Evolutionary conservation across 2,113 vertebrate species (phyloP).

Genomic region (Prunella himalayana): DNA sequence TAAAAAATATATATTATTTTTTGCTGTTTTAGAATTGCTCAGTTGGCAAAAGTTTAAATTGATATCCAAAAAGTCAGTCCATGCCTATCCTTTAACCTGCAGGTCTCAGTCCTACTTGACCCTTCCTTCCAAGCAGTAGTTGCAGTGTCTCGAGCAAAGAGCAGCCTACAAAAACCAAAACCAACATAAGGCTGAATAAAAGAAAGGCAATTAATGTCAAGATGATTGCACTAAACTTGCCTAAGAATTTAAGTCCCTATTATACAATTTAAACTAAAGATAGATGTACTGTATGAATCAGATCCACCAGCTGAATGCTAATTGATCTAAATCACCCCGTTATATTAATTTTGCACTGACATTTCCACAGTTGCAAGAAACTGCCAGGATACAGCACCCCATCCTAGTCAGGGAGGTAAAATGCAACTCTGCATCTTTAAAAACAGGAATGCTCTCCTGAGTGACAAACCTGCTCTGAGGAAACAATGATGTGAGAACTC

Average conservation of each 20-base stretch:
- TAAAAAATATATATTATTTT: neutral
- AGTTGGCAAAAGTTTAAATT: neutral
- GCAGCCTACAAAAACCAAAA: neutral
- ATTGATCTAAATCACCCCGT: slow-evolving; percentile 8
- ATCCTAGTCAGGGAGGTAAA: neutral
- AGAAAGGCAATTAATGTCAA: slow-evolving; percentile 55
- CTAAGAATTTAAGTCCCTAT: slow-evolving; percentile 2
- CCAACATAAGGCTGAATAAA: neutral
- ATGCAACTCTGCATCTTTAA: neutral
- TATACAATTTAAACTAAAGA: slow-evolving; percentile 39
- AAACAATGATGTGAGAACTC: neutral
- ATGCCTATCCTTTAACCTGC: neutral
- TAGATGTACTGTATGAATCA: slow-evolving; percentile 34
- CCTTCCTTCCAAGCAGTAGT: neutral
- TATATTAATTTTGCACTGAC: neutral
- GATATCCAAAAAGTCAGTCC: neutral
- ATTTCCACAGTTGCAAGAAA: neutral
- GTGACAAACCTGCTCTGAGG: neutral
- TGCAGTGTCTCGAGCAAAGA: neutral
- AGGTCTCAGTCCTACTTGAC: neutral
- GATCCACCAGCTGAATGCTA: slow-evolving; percentile 28
- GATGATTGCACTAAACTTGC: slow-evolving; percentile 31
- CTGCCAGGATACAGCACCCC: neutral
- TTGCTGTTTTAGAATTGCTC: neutral
- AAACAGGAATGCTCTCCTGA: neutral